Evolutionary conservation across 2,888 invertebrate species (phyloP), one percentile per base, ranked within the genome.

Genomic region (Eupithecia pulchellata): DNA sequence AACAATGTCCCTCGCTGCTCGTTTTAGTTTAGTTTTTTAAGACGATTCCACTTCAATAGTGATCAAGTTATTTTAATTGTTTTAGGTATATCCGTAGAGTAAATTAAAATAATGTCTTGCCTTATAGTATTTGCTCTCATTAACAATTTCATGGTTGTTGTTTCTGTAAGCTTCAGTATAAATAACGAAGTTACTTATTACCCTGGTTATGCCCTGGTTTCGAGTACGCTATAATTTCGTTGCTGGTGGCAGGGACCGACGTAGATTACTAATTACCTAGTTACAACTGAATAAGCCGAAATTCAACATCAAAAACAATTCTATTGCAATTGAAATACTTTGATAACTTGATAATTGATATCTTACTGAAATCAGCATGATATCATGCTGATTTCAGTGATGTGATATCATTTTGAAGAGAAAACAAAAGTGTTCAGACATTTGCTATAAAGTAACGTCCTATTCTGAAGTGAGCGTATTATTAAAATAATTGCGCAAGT

Each of bases 201-300:
- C 17, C 29, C 57, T 29, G 17, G 57, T 2, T 17, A 17, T 25
- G 25, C 0, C 52, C 25, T 11, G 25, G 52, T 52, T 52, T 57
- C 57, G 29, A 57, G 29, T 14, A 17, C 57, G 17, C 29, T 29
- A 57, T 57, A 57, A 57, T 29, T 57, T 57, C 17, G 57, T 57
- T 57, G 29, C 29, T 27, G 29, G 57, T 17, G 55, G 27, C 14
- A n/a, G n/a, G 5, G n/a, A n/a, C n/a, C n/a, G n/a, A 29, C 57
- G 13, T 25, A 20, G 20, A 57, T 17, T 27, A 29, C 27, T 57
- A 57, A 17, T 27, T n/a, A n/a, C n/a, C n/a, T 20, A 20, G 36
- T 42, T 0, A 17, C n/a, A n/a, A n/a, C 57, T 29, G 17, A 57
- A 57, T 6, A 57, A 29, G 57, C 57, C 55, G 27, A 55, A 27